Percentiles rank a stretch among this genome's conserved stretches.
Conservation (phyloP, 1,140 invertebrate genomes). For the Microplitis mediator region DNA sequence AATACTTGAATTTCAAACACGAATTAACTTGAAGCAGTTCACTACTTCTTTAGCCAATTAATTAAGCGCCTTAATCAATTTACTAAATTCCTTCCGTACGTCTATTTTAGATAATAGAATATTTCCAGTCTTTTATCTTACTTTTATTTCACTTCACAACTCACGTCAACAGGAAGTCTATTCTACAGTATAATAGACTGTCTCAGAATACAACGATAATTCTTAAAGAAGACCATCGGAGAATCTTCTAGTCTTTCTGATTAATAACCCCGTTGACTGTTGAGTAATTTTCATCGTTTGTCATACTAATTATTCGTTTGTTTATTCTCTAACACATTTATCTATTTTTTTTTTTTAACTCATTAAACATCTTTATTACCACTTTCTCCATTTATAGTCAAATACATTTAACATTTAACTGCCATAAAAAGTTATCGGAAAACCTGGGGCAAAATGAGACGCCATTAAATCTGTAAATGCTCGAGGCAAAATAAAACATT, state of each 20-base stretch:
- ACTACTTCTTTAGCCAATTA: no score
- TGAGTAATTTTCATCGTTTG: slow-evolving; percentile 48
- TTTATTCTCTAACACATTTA: slow-evolving; percentile 19
- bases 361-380: neutral
- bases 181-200: slow-evolving; percentile 19
- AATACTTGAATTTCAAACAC: no score
- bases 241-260: slow-evolving; percentile 36
- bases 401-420: no score
- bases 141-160: neutral
- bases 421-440: no score
- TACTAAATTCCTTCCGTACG: slow-evolving; percentile 36
- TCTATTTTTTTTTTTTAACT: slow-evolving; percentile 8
- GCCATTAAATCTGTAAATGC: no score
- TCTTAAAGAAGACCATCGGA: slow-evolving; percentile 3
- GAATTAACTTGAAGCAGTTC: no score
- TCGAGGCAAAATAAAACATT: no score
- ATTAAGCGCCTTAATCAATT: slow-evolving; percentile 34
- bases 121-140: neutral
- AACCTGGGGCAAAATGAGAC: no score
- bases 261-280: slow-evolving; percentile 44
- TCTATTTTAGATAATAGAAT: slow-evolving; percentile 1
- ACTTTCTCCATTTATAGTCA: neutral
- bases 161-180: slow-evolving; percentile 9
- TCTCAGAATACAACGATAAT: slow-evolving; percentile 16
- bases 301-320: slow-evolving; percentile 50